Evolutionary conservation across 2,888 invertebrate genomes (phyloP).

Genomic region (Melipona beecheii): DNA sequence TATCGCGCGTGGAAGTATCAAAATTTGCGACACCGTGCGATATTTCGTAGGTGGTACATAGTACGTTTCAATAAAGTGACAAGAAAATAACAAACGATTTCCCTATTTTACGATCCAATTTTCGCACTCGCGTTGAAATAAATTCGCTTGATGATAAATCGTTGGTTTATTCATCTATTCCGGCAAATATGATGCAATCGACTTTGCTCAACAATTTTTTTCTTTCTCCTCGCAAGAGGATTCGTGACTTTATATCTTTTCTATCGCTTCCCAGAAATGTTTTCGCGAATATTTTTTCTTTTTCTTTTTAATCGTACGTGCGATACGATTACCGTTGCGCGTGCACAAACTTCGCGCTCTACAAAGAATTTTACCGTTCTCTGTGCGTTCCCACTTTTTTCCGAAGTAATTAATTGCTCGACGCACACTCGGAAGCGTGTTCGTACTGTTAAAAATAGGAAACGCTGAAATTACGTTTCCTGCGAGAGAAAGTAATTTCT

Average conservation of each 20-base stretch:
- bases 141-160: no score
- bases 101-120: no score
- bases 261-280: background rate
- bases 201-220: no score
- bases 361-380: background rate
- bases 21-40: background rate
- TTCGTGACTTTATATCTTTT: background rate
- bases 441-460: background rate
- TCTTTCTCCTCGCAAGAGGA: background rate
- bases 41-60: no score
- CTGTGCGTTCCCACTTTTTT: background rate
- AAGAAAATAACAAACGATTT: no score
- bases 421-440: no score
- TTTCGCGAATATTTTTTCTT: background rate
- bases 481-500: background rate
- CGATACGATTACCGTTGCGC: no score
- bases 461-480: background rate
- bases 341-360: background rate
- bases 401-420: background rate
- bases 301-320: no score
- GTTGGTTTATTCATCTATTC: no score
- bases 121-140: no score
- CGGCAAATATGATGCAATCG: no score
- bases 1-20: background rate
- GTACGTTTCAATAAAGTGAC: no score